Percentiles rank a stretch among this genome's conserved stretches.
Evolutionary conservation across 2,888 invertebrate genomes (phyloP).

Genomic region (Acrobasis repandana): DNA sequence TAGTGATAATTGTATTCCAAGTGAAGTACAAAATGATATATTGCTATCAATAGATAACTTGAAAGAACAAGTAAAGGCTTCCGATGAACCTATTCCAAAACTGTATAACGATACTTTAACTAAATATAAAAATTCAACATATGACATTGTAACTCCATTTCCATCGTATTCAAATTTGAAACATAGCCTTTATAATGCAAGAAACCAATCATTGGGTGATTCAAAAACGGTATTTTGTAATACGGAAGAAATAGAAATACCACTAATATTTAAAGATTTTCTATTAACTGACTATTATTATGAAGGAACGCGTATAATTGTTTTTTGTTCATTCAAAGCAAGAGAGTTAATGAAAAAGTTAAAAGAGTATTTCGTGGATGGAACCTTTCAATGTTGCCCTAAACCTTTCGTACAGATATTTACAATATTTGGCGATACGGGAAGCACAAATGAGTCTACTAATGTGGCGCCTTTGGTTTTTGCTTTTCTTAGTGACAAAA

Average conservation of each 20-base stretch:
- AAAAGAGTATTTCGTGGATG: slow-evolving; percentile 11
- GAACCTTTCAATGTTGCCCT: slow-evolving; percentile 2
- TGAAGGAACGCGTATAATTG: slow-evolving; percentile 12
- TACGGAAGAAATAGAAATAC: slow-evolving; percentile 10
- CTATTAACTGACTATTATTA: slow-evolving; percentile 7
- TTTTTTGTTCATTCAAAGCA: not conserved
- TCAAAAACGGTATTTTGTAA: slow-evolving; percentile 10
- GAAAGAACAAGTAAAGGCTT: too few species aligned
- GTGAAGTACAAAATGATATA: slow-evolving; percentile 2
- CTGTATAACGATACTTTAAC: not conserved
- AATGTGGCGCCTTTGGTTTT: too few species aligned
- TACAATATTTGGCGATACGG: too few species aligned
- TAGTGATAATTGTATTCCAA: slow-evolving; percentile 4
- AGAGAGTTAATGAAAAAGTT: too few species aligned
- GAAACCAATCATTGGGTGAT: slow-evolving; percentile 13
- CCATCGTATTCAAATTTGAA: slow-evolving; percentile 13
- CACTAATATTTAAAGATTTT: slow-evolving; percentile 11
- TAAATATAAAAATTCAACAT: slow-evolving; percentile 12
- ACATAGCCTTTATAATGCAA: slow-evolving; percentile 12
- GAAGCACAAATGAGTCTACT: slow-evolving; percentile 11
- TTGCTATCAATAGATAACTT: too few species aligned
- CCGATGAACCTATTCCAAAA: too few species aligned
- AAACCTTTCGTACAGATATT: too few species aligned
- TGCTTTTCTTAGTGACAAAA: slow-evolving; percentile 10
- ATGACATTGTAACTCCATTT: slow-evolving; percentile 8